A percentile compares a stretch with the other conserved stretches of the same genome.
Evolutionary conservation across 2,888 invertebrate genomes (phyloP).

Genomic region (Didymodactylos carnosus): DNA sequence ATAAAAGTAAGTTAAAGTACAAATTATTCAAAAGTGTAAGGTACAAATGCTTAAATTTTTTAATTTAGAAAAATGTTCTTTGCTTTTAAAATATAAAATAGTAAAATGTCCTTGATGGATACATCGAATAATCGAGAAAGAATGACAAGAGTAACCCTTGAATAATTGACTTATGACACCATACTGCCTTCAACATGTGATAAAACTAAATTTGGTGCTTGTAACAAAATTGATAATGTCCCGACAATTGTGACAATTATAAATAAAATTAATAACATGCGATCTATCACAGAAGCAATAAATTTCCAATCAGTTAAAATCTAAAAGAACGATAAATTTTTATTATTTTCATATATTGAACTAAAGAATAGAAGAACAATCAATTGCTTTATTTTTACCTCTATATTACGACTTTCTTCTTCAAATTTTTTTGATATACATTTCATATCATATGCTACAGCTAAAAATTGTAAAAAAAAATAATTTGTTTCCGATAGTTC

Average conservation of each 20-base stretch:
- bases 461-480: not conserved
- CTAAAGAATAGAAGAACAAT: too few relatives aligned
- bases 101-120: too few relatives aligned
- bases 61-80: too few relatives aligned
- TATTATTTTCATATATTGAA: not conserved
- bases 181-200: too few relatives aligned
- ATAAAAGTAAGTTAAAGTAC: too few relatives aligned
- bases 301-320: conserved; percentile 97
- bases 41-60: too few relatives aligned
- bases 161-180: too few relatives aligned
- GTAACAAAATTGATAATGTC: conserved; percentile 82
- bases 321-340: conserved; percentile 40
- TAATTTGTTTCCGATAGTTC: not conserved
- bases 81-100: too few relatives aligned
- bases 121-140: too few relatives aligned
- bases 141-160: too few relatives aligned
- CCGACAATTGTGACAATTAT: conserved; percentile 84
- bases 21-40: too few relatives aligned
- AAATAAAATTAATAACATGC: conserved; percentile 80
- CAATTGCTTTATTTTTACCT: too few relatives aligned
- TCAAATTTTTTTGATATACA: not conserved
- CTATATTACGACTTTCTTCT: not conserved
- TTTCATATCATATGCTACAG: not conserved
- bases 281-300: conserved; percentile 90
- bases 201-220: conserved; percentile 48